phyloP scores from a whole-genome alignment of 2,113 vertebrate species.

The Pangasianodon hypophthalmus region DNA sequence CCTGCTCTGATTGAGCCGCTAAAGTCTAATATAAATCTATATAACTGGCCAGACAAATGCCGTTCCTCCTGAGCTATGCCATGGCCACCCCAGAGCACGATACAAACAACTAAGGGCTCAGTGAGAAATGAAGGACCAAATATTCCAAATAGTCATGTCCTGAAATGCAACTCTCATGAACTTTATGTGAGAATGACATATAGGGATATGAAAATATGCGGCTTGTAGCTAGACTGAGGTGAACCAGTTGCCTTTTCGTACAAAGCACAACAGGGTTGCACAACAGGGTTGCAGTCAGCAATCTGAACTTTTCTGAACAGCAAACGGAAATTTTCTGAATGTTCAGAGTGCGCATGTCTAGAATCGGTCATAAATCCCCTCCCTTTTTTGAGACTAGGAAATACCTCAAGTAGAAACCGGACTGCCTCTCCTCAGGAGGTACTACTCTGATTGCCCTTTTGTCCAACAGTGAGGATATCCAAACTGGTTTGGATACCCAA shows the following conservation, averaged over 20 bases:
- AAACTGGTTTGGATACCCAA: no score
- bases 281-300: no score
- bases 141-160: no score
- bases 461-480: background rate
- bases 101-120: background rate
- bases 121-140: background rate
- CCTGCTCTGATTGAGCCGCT: no score
- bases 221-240: background rate
- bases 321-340: background rate
- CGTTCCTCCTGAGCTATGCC: background rate
- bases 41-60: background rate
- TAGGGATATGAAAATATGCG: background rate
- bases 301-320: background rate
- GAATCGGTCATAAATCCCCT: background rate
- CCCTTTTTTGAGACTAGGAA: background rate
- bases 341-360: background rate
- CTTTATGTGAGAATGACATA: background rate
- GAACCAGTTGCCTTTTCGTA: background rate
- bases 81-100: background rate
- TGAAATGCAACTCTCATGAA: background rate
- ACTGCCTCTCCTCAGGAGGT: background rate
- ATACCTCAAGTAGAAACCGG: background rate
- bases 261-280: background rate
- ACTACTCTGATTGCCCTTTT: background rate
- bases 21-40: no score